Conservation (phyloP, 2,797 vertebrate species). For the Oreochromis mossambicus region DNA sequence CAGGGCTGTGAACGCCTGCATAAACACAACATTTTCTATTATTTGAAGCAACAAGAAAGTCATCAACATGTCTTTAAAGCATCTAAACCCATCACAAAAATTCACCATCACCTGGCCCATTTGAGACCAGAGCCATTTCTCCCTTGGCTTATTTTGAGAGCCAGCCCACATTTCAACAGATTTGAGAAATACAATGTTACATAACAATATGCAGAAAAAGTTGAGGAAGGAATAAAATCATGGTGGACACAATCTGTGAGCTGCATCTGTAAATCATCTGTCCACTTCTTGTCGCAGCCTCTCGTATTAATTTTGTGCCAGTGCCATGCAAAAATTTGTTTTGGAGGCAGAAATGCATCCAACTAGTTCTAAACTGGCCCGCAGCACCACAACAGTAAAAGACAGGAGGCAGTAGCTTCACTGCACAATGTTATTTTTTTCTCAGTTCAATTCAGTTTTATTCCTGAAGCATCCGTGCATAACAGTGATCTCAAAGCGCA, state of each 20-base stretch:
- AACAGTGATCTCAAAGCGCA: rapidly evolving
- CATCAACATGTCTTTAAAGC: background rate
- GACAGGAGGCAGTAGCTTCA: background rate
- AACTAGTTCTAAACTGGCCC: background rate
- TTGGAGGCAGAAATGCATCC: background rate
- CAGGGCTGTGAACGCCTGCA: constrained; percentile 91
- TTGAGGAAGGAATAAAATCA: background rate
- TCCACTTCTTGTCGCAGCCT: background rate
- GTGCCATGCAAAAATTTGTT: background rate
- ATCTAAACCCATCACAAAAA: background rate
- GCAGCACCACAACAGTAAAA: background rate
- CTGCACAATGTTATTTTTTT: background rate
- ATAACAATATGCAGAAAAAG: rapidly evolving
- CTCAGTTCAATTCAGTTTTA: background rate
- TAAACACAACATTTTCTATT: background rate
- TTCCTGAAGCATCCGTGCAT: background rate
- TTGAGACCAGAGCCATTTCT: background rate
- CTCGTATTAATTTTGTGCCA: background rate
- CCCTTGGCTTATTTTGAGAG: background rate
- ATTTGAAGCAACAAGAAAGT: background rate
- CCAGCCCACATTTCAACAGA: background rate
- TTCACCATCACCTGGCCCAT: rapidly evolving
- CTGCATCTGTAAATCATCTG: background rate
- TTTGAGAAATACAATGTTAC: background rate
- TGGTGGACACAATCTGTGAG: background rate